Base-by-base conservation (phyloP, 2,113 vertebrate species). In the Dasyurus viverrinus region DNA sequence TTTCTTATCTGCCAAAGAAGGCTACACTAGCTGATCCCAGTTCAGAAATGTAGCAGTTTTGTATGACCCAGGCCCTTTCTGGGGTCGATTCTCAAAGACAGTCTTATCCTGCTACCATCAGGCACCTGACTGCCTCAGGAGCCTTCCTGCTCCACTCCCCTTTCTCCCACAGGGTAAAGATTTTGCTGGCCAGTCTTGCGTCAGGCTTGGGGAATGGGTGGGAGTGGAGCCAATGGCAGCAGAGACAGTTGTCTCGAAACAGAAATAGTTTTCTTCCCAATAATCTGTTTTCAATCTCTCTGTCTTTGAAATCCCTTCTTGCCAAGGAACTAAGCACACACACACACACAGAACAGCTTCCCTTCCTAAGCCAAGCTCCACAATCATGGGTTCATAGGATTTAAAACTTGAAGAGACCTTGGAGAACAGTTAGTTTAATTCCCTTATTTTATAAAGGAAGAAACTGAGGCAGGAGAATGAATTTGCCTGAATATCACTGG, bases 251-350 rank as follows among this genome's bases (percentile, higher is more conserved):
- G 96, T 97, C 98, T 97, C 90, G 50, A 48, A 97, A 84, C 2
- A 94, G 94, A 97, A 97, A 94, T 94, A 53, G 27, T 97, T 98
- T 97, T 95, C 97, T 97, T 96, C 95, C 95, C 84, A 90, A 89
- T 98, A 96, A 98, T 98, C 97, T 98, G 98, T 97, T 98, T 98
- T 97, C 94, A 98, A 97, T 98, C 97, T 98, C 95, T 97, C 91
- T 46, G 53, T 93, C 92, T 90, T 93, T 92, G 53, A 27, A 95
- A 93, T n/a, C 47, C 36, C 8, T 27, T 36, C 54, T 57, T 98
- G 97, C 97, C 97, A 98, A 98, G 92, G 94, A 93, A 52, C 92
- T 84, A 98, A 97, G 94, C 91, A 53, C 0, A 27, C 11, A 27
- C 25, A 27, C 25, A 68, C 30, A 68, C 60, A 76, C 60, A 76